Evolutionary conservation across 2,797 vertebrate species (phyloP), one percentile per base, ranked within the genome.

Genomic region (Dendrocincla tyrannina): DNA sequence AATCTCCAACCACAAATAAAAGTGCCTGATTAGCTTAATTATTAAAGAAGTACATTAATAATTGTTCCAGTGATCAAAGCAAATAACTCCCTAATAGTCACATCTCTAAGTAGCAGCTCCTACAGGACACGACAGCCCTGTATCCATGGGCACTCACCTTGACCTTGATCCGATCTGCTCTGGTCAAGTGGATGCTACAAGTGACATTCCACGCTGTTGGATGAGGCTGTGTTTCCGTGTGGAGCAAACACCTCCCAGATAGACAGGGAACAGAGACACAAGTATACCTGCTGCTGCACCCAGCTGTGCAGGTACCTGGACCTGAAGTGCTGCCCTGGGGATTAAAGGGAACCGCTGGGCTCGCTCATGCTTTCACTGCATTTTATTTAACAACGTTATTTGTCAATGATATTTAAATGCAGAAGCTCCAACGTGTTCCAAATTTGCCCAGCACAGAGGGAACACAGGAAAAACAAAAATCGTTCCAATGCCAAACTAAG

Each of bases 311-410:
- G 52, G 33, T 41, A 52, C 33, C 46, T 55, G 59, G 41, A 47
- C 27, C 5, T n/a, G 3, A 47, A 59, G 46, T 47, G 67, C 53
- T 79, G 67, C 41, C 67, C 22, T 15, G 46, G 76, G 66, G 77
- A 84, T 47, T 17, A 67, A 63, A n/a, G 37, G 11, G 73, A 13
- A 39, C 60, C 0, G 15, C 32, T 3, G 20, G 33, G 39, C 49
- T 27, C 16, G 6, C 14, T 68, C 22, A 5, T 11, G 55, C 81
- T 81, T 78, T 74, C 76, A 84, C 28, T 0, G 1, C 52, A 17
- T 82, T 95, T 97, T 96, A 93, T 95, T 95, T 68, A 92, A 67
- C 85, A 74, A 77, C 35, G 13, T 44, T 37, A 16, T 30, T 53
- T 73, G 59, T 77, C 39, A 70, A 39, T 50, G 52, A 1, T 55